phyloP scores from a whole-genome alignment of 1,140 invertebrate genomes.

The Radopholus similis region DNA sequence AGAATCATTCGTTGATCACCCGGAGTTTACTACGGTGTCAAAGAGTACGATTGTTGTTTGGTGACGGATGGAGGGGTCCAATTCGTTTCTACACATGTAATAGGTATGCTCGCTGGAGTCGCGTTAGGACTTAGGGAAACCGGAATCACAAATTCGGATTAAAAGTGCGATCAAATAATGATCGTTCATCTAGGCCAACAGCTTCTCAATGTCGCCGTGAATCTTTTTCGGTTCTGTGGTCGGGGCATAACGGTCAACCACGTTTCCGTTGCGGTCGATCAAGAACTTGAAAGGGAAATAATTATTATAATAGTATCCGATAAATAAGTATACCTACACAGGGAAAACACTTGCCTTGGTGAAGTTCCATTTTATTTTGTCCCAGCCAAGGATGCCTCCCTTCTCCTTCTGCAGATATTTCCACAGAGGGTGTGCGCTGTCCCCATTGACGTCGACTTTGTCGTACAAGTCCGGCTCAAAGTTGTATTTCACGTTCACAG shows the following conservation, averaged over 20 bases:
- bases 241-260: slow-evolving; percentile 37
- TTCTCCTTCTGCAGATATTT: slow-evolving; percentile 44
- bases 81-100: too few species aligned
- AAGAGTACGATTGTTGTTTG: too few species aligned
- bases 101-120: too few species aligned
- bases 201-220: slow-evolving; percentile 36
- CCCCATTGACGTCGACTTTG: slow-evolving; percentile 48
- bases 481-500: slow-evolving; percentile 35
- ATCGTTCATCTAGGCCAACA: too few species aligned
- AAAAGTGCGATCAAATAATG: too few species aligned
- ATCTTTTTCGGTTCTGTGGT: slow-evolving; percentile 33
- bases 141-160: too few species aligned
- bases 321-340: slow-evolving; percentile 3
- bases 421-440: slow-evolving; percentile 38
- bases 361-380: slow-evolving; percentile 48
- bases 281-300: slow-evolving; percentile 19
- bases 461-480: slow-evolving; percentile 45
- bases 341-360: slow-evolving; percentile 33
- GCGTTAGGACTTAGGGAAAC: too few species aligned
- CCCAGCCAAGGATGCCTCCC: slow-evolving; percentile 27
- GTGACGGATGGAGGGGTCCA: too few species aligned
- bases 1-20: too few species aligned
- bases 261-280: slow-evolving; percentile 36
- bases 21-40: too few species aligned
- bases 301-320: neutral